phyloP scores from a whole-genome alignment of 1,140 invertebrate genomes.

The Heliconius hewitsoni region DNA sequence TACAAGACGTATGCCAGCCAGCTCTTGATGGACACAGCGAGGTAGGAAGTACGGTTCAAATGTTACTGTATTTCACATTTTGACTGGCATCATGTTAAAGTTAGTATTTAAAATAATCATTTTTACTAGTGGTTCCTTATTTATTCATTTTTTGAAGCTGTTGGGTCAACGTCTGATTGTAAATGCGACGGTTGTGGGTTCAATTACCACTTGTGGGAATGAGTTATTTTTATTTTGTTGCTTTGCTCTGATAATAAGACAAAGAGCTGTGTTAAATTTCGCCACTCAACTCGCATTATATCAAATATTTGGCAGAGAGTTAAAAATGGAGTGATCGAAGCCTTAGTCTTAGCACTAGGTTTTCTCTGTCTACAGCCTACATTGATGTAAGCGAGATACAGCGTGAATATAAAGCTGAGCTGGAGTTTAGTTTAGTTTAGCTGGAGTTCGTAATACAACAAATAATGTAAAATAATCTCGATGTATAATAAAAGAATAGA shows the following conservation, averaged over 20 bases:
- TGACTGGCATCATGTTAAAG: neutral
- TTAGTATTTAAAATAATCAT: neutral
- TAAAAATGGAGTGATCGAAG: neutral
- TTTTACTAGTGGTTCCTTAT: neutral
- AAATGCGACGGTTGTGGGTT: neutral
- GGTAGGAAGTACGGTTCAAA: neutral
- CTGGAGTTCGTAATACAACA: too few relatives aligned
- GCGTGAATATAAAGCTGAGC: neutral
- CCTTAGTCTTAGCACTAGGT: neutral
- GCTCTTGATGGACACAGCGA: conserved; percentile 32
- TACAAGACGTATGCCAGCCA: conserved; percentile 22
- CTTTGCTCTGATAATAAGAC: neutral
- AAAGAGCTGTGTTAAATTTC: neutral
- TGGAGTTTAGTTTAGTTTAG: too few relatives aligned
- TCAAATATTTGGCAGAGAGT: neutral
- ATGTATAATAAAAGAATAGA: too few relatives aligned
- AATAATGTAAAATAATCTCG: too few relatives aligned
- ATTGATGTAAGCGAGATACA: neutral
- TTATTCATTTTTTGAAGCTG: neutral
- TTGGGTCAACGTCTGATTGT: neutral
- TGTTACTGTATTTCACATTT: conserved; percentile 4
- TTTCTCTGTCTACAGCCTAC: neutral
- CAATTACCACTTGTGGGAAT: neutral
- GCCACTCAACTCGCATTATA: neutral
- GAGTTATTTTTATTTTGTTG: neutral